Base-by-base conservation (phyloP, 2,113 vertebrate genomes). In the Cacatua alba region DNA sequence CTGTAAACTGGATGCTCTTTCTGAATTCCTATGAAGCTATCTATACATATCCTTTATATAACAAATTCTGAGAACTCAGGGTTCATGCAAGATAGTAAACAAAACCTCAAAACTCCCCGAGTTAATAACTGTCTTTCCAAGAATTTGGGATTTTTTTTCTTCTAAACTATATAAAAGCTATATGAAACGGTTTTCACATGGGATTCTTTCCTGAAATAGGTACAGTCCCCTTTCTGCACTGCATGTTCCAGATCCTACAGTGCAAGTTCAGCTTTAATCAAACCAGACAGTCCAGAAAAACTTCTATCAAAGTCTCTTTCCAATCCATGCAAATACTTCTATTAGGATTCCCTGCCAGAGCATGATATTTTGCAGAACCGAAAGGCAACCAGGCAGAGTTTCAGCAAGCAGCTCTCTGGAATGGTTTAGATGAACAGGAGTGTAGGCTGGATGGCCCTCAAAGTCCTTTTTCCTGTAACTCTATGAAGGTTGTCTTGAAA, bases 201-300 rank as follows among this genome's bases (percentile, higher is more conserved):
- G 16, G 28, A 64, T 82, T 69, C 26, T 77, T 52, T 80, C 35
- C 63, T 69, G 29, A 18, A 72, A 52, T 19, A 85, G 65, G 57
- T 29, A 76, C 70, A 55, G 43, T 46, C 21, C 21, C 31, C 46
- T 83, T 70, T 57, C 83, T 81, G 37, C 69, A 39, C 8, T 48
- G 25, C 1, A 0, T 64, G 17, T 71, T 95, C 43, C 65, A 91
- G 53, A 68, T 63, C 17, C 55, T 48, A 68, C 20, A 15, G 8
- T 67, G 39, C 44, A 82, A 85, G 33, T 65, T 92, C 48, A 53
- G 51, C 69, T 86, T 74, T 81, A 59, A 80, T 64, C 69, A 81
- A 92, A 88, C 46, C 86, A 80, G 60, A 90, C 17, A 48, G 57
- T 81, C 62, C 82, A 90, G 82, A 71, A 86, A 86, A 96, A 49